These are phyloP conservation scores for Eugnorisma glareosa DNA, from an alignment of 2,888 invertebrate genomes.

Conservation along the genomic window DNA sequence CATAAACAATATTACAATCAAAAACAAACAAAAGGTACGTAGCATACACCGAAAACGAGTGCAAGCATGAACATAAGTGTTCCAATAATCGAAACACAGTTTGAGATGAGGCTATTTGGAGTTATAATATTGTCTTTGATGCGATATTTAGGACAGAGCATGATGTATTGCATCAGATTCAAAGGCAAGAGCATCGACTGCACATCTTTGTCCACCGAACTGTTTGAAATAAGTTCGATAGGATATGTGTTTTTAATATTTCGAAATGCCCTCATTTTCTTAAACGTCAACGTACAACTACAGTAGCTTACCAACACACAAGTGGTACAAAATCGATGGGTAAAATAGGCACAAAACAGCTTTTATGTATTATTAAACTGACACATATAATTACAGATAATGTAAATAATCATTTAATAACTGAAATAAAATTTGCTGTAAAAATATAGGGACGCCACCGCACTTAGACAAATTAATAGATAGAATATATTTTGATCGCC, in stretches of 20 bases:
- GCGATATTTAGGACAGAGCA: constrained; percentile 39
- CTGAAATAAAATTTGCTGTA: too few species aligned
- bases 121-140: constrained; percentile 33
- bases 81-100: constrained; percentile 17
- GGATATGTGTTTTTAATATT: background rate
- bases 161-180: constrained; percentile 40
- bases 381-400: too few species aligned
- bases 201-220: constrained; percentile 32
- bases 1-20: constrained; percentile 19
- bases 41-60: background rate
- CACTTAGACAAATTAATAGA: too few species aligned
- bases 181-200: constrained; percentile 46
- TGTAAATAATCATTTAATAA: too few species aligned
- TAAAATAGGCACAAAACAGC: background rate
- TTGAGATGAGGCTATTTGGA: constrained; percentile 16
- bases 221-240: background rate
- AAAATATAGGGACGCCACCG: too few species aligned
- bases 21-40: background rate
- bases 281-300: too few species aligned
- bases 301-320: background rate
- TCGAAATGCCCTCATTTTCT: background rate
- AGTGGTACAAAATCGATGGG: background rate
- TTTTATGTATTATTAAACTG: too few species aligned
- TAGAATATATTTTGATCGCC: too few species aligned
- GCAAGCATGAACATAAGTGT: constrained; percentile 5